Conservation (phyloP, 2,113 vertebrate species). For the Mixornis gularis region DNA sequence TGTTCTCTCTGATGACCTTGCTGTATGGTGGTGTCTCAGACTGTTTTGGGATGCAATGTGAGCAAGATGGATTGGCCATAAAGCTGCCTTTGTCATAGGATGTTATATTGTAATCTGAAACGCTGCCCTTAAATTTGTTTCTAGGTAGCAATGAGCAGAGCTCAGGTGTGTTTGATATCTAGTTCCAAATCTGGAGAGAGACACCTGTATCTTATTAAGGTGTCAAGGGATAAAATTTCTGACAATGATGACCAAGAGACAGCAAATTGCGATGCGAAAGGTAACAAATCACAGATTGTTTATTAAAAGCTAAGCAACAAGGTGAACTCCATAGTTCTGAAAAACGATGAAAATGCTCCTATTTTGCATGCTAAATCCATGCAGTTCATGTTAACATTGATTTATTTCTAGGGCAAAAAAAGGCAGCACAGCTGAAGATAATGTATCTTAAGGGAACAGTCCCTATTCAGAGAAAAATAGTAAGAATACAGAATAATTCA, state of each 20-base stretch:
- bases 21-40: rapidly evolving
- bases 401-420: background rate
- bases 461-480: background rate
- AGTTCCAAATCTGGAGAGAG: slow-evolving; percentile 79
- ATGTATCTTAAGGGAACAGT: background rate
- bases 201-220: slow-evolving; percentile 87
- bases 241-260: slow-evolving; percentile 89
- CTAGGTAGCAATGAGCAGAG: slow-evolving; percentile 94
- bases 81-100: background rate
- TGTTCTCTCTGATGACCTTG: background rate
- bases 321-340: background rate
- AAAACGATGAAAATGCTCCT: background rate
- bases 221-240: slow-evolving; percentile 78
- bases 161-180: slow-evolving; percentile 89
- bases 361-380: background rate
- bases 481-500: background rate
- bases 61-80: background rate
- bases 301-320: background rate
- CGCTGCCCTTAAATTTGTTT: slow-evolving; percentile 40
- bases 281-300: slow-evolving; percentile 60
- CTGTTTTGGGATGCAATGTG: background rate
- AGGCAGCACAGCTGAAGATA: background rate
- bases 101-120: background rate
- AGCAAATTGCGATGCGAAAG: slow-evolving; percentile 88
- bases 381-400: background rate